Evolutionary conservation across 2,888 invertebrate species (phyloP), one percentile per base, ranked within the genome.

Genomic region (Andrena chrysosceles): DNA sequence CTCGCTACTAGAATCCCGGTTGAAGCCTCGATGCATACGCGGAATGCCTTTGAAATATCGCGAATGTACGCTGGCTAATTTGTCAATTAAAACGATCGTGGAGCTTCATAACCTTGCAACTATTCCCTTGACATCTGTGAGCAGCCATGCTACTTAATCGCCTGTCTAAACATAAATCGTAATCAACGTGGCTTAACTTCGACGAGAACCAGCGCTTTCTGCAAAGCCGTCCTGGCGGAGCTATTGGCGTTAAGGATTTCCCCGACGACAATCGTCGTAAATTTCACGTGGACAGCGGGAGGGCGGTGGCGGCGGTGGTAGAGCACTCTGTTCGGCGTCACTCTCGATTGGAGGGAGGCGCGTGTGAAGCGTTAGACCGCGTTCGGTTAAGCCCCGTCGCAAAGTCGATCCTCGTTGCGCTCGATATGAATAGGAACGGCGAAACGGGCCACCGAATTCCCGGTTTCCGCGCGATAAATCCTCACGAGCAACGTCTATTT

Each of bases 381-480:
- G 62, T 69, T 75, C 83, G 63, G 60, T 83, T 52, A 70, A 49
- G 60, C 49, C 48, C 69, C 16, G 42, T 59, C 71, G 69, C 71
- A 76, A 80, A 75, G 67, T 75, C 77, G 74, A 73, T 81, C 64
- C 77, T 64, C 60, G 56, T 48, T 48, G 33, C 48, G 64, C 16
- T 49, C 73, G 60, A 64, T 64, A 75, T 81, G 74, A 71, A 84
- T 80, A 76, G 59, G 49, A 62, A 63, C 35, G 42, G 56, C 60
- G 70, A 59, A 59, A 62, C 56, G 73, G 70, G 26, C n/a, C 63
- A 48, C 75, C 74, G 72, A 85, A 87, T 83, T 87, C 85, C 83
- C 54, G 59, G 70, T 66, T 87, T 82, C 77, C 78, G 77, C 33
- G 71, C 88, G 76, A 87, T 87, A 87, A 87, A 87, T 87, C 87